Evolutionary conservation across 2,888 invertebrate species (phyloP), one percentile per base, ranked within the genome.

Genomic region (Zygogramma bicolorata): DNA sequence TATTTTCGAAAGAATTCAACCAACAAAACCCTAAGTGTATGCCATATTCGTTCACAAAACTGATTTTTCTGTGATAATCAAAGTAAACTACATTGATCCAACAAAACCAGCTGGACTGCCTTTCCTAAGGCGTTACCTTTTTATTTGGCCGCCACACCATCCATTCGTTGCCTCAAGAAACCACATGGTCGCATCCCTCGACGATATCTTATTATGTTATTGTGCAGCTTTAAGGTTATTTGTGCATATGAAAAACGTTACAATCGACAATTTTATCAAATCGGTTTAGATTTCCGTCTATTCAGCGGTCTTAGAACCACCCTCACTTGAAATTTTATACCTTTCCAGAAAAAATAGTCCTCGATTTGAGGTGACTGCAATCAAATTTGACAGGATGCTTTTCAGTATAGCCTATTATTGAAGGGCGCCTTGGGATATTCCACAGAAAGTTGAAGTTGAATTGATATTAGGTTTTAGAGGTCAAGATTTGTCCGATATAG

Each of bases 151-250:
- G 27, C 20, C n/a, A n/a, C 13, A 57, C 13, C 22, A 10, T 3
- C 25, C 29, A 34, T 57, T 25, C 15, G 63, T 57, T 59, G 59
- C 25, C 60, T 60, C 40, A 67, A 67, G 63, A 46, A 70, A 70
- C 60, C 65, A 65, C 69, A 71, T 49, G 65, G 53, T 74, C 58
- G 62, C 62, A 70, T 70, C 78, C 82, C 82, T 81, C 77, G 75
- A 81, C 78, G 80, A 81, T 83, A 83, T 84, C 85, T 84, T 83
- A 84, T 84, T 84, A 83, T 80, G 76, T 81, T 80, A 84, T 84
- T 84, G 84, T 84, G 80, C 83, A 82, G 82, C 83, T 84, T 83
- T 81, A 79, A 81, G 78, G 80, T 78, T 83, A 79, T 82, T 81
- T 81, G 82, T 76, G 73, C 72, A 73, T 71, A 77, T 73, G 80